phyloP scores from a whole-genome alignment of 2,797 vertebrate genomes.

The Rhabdomys pumilio region DNA sequence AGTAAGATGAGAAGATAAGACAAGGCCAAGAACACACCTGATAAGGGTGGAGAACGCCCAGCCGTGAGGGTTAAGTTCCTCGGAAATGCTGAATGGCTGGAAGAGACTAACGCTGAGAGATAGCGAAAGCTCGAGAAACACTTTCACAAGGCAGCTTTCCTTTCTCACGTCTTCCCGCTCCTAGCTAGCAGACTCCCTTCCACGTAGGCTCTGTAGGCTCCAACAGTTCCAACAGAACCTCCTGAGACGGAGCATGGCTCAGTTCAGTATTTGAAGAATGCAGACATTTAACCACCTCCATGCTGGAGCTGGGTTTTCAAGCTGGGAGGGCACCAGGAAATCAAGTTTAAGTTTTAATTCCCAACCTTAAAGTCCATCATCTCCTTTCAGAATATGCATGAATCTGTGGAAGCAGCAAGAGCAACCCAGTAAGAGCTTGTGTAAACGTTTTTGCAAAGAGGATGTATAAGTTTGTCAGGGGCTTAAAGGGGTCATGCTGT shows the following conservation, averaged over 20 bases:
- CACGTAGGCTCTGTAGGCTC: neutral
- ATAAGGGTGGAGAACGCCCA: neutral
- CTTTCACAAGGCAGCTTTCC: neutral
- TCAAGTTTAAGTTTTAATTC: neutral
- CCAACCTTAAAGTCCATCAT: neutral
- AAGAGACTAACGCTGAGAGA: neutral
- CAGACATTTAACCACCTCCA: neutral
- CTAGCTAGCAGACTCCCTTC: neutral
- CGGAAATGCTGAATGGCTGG: neutral
- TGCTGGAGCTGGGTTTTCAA: neutral
- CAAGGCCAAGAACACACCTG: neutral
- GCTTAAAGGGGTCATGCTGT: constrained; percentile 21
- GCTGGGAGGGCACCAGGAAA: neutral
- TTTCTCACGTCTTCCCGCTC: neutral
- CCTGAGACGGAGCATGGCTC: neutral
- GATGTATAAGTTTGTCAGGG: neutral
- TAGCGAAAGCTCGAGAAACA: rapidly evolving
- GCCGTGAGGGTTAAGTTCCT: neutral
- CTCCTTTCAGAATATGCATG: constrained; percentile 21
- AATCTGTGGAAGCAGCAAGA: neutral
- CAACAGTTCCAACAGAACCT: too few relatives aligned
- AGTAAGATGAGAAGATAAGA: neutral
- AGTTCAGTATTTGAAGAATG: constrained; percentile 39
- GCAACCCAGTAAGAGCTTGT: neutral
- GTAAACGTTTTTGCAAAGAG: constrained; percentile 37